phyloP scores from a whole-genome alignment of 1,140 invertebrate genomes.

The Mercenaria mercenaria region DNA sequence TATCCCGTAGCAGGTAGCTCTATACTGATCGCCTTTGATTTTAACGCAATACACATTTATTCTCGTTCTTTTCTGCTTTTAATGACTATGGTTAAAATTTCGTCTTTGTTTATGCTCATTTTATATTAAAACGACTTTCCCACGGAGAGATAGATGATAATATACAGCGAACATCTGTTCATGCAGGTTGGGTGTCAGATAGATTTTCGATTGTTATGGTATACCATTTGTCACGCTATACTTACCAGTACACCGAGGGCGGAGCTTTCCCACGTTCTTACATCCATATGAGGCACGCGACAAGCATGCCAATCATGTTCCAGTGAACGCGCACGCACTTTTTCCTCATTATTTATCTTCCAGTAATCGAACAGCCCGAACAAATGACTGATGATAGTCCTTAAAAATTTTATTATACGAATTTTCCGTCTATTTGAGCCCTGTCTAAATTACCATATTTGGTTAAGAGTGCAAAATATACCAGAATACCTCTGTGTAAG shows the following conservation, averaged over 20 bases:
- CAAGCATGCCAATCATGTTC: constrained; percentile 7
- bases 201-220: neutral
- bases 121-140: neutral
- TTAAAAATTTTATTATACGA: too few species aligned
- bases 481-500: too few species aligned
- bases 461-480: too few species aligned
- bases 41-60: too few species aligned
- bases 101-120: constrained; percentile 8
- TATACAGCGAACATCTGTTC: constrained; percentile 10
- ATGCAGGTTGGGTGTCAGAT: constrained; percentile 15
- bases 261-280: constrained; percentile 17
- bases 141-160: neutral
- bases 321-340: neutral
- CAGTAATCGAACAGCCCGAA: neutral
- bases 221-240: constrained; percentile 29
- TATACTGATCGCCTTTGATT: too few species aligned
- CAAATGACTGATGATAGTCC: neutral
- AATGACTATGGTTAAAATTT: too few species aligned
- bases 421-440: too few species aligned
- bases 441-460: too few species aligned
- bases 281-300: constrained; percentile 19
- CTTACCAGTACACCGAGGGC: neutral
- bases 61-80: too few species aligned
- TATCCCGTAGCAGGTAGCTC: too few species aligned
- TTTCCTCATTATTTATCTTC: neutral